phyloP scores from a whole-genome alignment of 2,888 invertebrate species.

The Nomada goodeniana region DNA sequence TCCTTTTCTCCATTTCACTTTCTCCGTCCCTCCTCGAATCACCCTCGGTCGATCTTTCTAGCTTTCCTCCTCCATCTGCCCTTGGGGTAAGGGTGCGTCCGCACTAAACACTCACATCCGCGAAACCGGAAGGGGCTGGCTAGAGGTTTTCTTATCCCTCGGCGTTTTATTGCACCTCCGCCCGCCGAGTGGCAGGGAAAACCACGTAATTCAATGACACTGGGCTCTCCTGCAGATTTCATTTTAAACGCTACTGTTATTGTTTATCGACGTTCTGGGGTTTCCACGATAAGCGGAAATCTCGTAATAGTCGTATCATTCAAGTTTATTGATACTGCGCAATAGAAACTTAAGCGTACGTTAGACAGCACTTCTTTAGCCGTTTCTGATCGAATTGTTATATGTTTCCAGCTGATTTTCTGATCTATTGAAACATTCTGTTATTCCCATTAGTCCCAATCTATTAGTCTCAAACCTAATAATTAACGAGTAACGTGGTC shows the following conservation, averaged over 20 bases:
- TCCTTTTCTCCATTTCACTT: constrained; percentile 15
- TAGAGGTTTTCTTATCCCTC: constrained; percentile 59
- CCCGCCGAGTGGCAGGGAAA: constrained; percentile 56
- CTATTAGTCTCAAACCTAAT: no score
- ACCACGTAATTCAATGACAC: constrained; percentile 67
- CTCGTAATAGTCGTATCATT: not conserved
- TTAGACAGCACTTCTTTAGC: no score
- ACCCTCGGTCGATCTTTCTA: constrained; percentile 53
- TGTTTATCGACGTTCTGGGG: constrained; percentile 16
- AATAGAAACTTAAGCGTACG: no score
- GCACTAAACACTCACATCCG: constrained; percentile 57
- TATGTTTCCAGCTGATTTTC: no score
- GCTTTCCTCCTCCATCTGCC: constrained; percentile 60
- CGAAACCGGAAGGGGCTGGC: constrained; percentile 54
- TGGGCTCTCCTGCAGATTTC: constrained; percentile 22
- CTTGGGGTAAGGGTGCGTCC: constrained; percentile 66
- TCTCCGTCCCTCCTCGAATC: constrained; percentile 30
- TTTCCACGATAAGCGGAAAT: not conserved
- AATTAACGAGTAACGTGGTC: no score
- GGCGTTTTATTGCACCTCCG: constrained; percentile 59
- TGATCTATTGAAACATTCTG: no score
- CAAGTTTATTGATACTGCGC: no score
- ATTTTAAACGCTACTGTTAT: constrained; percentile 34
- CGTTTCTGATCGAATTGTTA: no score
- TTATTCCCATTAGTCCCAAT: no score